Evolutionary conservation across 2,888 invertebrate species (phyloP).

Genomic region (Cerastoderma edule): DNA sequence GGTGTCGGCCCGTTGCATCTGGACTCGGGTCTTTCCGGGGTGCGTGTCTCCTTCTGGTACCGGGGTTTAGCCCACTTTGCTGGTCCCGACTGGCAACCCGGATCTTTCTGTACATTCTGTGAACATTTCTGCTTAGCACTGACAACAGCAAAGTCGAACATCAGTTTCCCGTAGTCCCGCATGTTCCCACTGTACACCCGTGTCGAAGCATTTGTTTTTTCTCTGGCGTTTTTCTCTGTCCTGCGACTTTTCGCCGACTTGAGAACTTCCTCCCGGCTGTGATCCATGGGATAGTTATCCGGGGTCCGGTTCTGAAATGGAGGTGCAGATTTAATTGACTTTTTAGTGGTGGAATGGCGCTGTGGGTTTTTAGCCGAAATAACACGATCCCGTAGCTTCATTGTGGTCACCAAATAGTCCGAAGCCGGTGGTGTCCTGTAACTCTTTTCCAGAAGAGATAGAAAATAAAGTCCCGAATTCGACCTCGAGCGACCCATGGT

Average conservation of each 20-base stretch:
- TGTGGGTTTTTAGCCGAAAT: constrained; percentile 43
- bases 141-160: constrained; percentile 67
- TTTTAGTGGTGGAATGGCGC: constrained; percentile 30
- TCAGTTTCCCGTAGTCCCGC: constrained; percentile 65
- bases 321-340: constrained; percentile 46
- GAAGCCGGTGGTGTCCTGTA: constrained; percentile 18
- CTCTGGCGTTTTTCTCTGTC: constrained; percentile 39
- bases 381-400: constrained; percentile 54
- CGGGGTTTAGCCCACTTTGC: constrained; percentile 10
- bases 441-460: constrained; percentile 13
- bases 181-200: constrained; percentile 64
- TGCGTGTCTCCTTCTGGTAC: not conserved
- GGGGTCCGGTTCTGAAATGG: constrained; percentile 68
- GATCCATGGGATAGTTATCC: constrained; percentile 71
- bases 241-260: constrained; percentile 57
- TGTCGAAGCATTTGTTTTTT: constrained; percentile 44
- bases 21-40: not conserved
- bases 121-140: constrained; percentile 23
- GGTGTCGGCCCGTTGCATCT: constrained; percentile 63
- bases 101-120: not conserved
- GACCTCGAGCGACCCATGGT: constrained; percentile 11
- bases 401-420: constrained; percentile 55
- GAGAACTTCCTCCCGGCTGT: constrained; percentile 57
- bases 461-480: constrained; percentile 11
- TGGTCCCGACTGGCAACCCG: not conserved